phyloP scores from a whole-genome alignment of 2,888 invertebrate species.

The Tipula confusa region DNA sequence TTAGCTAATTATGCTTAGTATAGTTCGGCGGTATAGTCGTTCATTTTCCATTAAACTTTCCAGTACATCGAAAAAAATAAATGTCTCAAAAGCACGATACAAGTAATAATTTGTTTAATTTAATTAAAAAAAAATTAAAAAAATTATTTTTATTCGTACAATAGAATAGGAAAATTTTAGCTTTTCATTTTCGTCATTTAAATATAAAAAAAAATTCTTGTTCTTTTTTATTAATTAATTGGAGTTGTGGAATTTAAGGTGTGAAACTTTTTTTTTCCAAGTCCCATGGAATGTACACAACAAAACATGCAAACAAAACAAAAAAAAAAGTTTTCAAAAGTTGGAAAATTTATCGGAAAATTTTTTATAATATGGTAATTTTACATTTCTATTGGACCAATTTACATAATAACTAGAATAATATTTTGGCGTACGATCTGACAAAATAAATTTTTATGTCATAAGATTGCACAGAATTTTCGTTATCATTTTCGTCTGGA shows the following conservation, averaged over 20 bases:
- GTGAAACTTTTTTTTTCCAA: neutral
- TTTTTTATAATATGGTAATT: neutral
- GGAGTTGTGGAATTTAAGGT: conserved; percentile 12
- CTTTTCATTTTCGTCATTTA: neutral
- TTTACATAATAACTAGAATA: neutral
- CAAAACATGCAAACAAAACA: neutral
- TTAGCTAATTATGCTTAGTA: neutral
- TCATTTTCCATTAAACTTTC: neutral
- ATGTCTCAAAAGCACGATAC: conserved; percentile 4
- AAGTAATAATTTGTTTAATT: neutral
- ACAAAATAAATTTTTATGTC: neutral
- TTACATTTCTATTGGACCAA: neutral
- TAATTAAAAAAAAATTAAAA: neutral
- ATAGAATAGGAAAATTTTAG: neutral
- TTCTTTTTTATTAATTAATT: neutral
- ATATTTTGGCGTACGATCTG: neutral
- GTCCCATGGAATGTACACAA: neutral
- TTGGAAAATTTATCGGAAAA: neutral
- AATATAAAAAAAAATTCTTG: too few relatives aligned
- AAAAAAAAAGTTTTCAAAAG: neutral
- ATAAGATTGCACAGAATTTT: neutral
- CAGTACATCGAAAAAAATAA: neutral
- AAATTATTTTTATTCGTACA: neutral
- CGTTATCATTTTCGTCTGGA: too few relatives aligned
- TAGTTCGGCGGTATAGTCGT: neutral